phyloP scores from a whole-genome alignment of 1,140 invertebrate species.

The Megalonaias nervosa region DNA sequence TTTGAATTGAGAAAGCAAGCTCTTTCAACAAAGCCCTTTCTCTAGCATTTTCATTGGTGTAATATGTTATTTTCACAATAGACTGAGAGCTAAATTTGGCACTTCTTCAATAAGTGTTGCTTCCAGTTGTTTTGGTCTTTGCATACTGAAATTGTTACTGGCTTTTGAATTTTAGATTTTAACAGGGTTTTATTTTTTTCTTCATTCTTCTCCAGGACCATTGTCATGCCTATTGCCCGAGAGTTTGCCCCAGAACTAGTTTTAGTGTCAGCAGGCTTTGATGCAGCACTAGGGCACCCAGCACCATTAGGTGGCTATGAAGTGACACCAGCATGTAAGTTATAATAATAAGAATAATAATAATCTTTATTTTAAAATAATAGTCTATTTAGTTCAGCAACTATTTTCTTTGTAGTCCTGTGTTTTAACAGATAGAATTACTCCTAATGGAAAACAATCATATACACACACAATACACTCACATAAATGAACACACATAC shows the following conservation, averaged over 20 bases:
- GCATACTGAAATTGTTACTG: too few species aligned
- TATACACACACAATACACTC: neutral
- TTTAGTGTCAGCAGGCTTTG: constrained; percentile 97
- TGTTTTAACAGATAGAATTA: neutral
- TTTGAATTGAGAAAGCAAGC: too few species aligned
- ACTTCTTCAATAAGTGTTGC: too few species aligned
- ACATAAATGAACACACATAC: too few species aligned
- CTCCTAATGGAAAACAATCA: neutral
- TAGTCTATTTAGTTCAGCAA: neutral
- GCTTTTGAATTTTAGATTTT: too few species aligned
- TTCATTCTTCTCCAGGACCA: constrained; percentile 67
- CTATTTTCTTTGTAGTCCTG: neutral
- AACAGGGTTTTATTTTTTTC: too few species aligned
- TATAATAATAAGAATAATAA: neutral
- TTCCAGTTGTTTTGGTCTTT: too few species aligned
- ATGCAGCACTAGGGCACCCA: constrained; percentile 95
- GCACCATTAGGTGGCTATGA: constrained; percentile 95
- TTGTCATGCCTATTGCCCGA: constrained; percentile 71
- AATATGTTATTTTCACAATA: too few species aligned
- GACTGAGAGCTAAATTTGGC: too few species aligned
- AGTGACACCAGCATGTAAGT: constrained; percentile 88
- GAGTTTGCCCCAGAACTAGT: constrained; percentile 96
- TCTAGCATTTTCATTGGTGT: too few species aligned
- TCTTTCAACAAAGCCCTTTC: too few species aligned
- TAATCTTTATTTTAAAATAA: neutral